A percentile compares a stretch with the other conserved stretches of the same genome.
These are phyloP conservation scores for Salminus brasiliensis DNA, from an alignment of 2,113 vertebrate genomes.

Conservation along the genomic window DNA sequence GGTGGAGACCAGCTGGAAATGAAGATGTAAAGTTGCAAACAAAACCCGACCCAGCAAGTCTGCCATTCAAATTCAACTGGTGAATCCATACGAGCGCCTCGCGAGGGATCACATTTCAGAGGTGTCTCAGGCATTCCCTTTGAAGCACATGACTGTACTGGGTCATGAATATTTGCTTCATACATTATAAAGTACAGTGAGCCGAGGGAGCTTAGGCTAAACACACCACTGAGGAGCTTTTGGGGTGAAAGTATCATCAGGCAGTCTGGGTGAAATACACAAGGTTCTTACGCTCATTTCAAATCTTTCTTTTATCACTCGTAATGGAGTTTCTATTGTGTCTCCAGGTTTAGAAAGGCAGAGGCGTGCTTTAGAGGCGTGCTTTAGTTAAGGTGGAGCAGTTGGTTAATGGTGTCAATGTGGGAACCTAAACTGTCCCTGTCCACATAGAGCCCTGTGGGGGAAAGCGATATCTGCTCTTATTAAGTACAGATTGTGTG, in stretches of 20 bases:
- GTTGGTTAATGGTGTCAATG: not conserved
- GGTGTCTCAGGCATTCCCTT: constrained; percentile 40
- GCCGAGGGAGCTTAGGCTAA: constrained; percentile 11
- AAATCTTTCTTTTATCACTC: not conserved
- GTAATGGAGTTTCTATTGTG: not conserved
- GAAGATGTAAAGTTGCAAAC: constrained; percentile 56
- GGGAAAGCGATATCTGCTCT: not conserved
- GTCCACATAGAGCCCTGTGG: not conserved
- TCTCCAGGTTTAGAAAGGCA: not conserved
- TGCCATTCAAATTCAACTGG: constrained; percentile 53
- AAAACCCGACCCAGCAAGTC: constrained; percentile 35
- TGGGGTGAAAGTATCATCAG: not conserved
- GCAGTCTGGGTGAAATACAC: not conserved
- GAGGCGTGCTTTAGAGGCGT: not conserved
- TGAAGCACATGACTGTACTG: constrained; percentile 50
- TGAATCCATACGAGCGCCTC: constrained; percentile 46
- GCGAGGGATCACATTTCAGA: constrained; percentile 36
- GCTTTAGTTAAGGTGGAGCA: not conserved
- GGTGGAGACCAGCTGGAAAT: constrained; percentile 56
- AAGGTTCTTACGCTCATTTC: not conserved
- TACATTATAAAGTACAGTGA: constrained; percentile 33
- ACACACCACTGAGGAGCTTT: not conserved
- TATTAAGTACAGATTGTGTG: too few relatives aligned
- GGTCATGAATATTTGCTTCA: constrained; percentile 50
- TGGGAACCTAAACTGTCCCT: not conserved